Percentiles rank a stretch among this genome's conserved stretches.
phyloP scores from a whole-genome alignment of 2,797 vertebrate species.

The Poecilia wingei region DNA sequence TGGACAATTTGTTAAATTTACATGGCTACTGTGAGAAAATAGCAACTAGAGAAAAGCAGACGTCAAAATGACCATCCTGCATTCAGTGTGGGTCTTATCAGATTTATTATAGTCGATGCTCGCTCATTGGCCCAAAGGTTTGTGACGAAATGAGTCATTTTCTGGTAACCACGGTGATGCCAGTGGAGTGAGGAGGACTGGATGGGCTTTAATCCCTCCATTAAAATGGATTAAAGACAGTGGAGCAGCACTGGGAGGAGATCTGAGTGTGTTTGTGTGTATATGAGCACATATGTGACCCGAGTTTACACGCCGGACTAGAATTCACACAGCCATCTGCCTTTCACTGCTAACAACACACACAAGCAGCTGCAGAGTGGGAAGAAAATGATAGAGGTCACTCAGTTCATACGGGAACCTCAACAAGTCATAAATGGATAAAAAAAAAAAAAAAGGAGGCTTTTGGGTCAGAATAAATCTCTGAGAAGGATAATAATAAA shows the following conservation, averaged over 20 bases:
- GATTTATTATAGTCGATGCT: conserved; percentile 64
- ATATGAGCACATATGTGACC: conserved; percentile 28
- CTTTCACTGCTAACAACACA: conserved; percentile 31
- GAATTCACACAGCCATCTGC: conserved; percentile 59
- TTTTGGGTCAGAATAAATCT: neutral
- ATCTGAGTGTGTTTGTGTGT: conserved; percentile 30
- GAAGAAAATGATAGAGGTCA: conserved; percentile 37
- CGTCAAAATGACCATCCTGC: conserved; percentile 55
- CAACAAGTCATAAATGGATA: conserved; percentile 10
- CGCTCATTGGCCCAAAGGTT: conserved; percentile 59
- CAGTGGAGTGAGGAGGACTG: conserved; percentile 59
- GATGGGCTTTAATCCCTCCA: conserved; percentile 77
- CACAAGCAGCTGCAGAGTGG: conserved; percentile 13
- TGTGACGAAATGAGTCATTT: conserved; percentile 65
- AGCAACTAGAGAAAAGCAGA: conserved; percentile 24
- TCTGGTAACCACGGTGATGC: conserved; percentile 72
- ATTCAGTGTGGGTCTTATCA: conserved; percentile 71
- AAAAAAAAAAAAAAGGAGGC: conserved; percentile 12
- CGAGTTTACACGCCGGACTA: conserved; percentile 46
- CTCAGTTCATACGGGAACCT: conserved; percentile 23
- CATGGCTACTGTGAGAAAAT: conserved; percentile 26
- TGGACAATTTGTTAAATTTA: conserved; percentile 17
- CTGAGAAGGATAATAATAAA: neutral
- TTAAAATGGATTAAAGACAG: conserved; percentile 83
- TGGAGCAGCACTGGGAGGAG: conserved; percentile 54